A percentile compares a stretch with the other conserved stretches of the same genome.
phyloP scores from a whole-genome alignment of 2,888 invertebrate genomes.

The Allolobophora icterica region DNA sequence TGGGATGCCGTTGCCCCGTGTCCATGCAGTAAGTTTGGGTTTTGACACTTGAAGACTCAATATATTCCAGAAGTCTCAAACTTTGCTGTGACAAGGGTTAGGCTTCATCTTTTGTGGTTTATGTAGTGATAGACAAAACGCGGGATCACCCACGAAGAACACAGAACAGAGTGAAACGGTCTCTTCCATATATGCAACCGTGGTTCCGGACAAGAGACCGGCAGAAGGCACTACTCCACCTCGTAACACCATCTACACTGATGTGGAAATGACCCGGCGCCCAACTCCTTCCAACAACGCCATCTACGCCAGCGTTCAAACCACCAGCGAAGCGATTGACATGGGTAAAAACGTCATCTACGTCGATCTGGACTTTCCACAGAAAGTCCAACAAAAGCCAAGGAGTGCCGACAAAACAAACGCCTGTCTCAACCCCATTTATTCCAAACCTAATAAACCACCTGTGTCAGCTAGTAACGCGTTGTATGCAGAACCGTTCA shows the following conservation, averaged over 20 bases:
- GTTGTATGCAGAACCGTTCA: not conserved
- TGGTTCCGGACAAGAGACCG: not conserved
- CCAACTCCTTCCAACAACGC: not conserved
- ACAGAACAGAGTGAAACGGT: not conserved
- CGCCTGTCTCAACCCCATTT: not conserved
- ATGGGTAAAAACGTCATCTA: not conserved
- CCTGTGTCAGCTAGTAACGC: not conserved
- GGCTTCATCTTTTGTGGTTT: not conserved
- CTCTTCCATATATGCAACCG: not conserved
- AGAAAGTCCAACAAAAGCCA: not conserved
- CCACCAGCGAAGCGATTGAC: not conserved
- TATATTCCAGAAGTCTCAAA: not conserved
- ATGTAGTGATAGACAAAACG: not conserved
- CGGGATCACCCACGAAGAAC: not conserved
- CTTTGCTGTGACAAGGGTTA: no score
- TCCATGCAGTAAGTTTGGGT: no score
- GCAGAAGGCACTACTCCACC: not conserved
- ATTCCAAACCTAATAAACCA: not conserved
- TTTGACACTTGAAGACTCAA: no score
- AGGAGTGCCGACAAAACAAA: not conserved
- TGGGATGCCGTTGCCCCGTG: no score
- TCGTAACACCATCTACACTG: not conserved
- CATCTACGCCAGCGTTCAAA: not conserved
- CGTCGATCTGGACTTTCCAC: not conserved
- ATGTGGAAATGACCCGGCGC: not conserved